A percentile compares a stretch with the other conserved stretches of the same genome.
Evolutionary conservation across 1,140 invertebrate genomes (phyloP).

Genomic region (Bombus impatiens): DNA sequence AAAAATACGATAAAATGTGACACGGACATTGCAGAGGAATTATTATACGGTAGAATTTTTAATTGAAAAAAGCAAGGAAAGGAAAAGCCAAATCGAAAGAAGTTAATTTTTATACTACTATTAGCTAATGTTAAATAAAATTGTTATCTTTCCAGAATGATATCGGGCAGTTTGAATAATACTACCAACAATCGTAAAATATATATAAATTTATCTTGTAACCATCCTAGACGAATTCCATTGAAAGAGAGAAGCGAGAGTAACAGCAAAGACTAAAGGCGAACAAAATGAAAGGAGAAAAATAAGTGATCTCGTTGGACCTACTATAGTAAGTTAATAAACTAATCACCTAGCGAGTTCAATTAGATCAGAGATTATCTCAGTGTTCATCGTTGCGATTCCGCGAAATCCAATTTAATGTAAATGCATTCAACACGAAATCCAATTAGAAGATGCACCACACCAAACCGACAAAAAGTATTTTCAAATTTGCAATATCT

Average conservation of each 20-base stretch:
- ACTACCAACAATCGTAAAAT: too few species aligned
- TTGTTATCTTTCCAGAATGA: too few species aligned
- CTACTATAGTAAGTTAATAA: slow-evolving; percentile 15
- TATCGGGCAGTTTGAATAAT: too few species aligned
- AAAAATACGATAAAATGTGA: not conserved
- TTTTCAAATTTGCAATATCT: not conserved
- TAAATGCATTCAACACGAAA: slow-evolving; percentile 56
- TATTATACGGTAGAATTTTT: not conserved
- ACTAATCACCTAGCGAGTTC: slow-evolving; percentile 27
- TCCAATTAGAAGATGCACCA: slow-evolving; percentile 49
- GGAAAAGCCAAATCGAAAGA: not conserved
- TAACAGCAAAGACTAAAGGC: not conserved
- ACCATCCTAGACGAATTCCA: too few species aligned
- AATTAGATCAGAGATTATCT: slow-evolving; percentile 51
- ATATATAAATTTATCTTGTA: too few species aligned
- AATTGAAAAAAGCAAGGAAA: too few species aligned
- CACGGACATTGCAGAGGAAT: not conserved
- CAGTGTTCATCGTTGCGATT: slow-evolving; percentile 14
- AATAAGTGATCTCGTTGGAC: not conserved
- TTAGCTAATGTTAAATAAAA: too few species aligned
- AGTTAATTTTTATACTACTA: too few species aligned
- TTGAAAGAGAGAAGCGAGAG: too few species aligned
- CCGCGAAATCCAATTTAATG: slow-evolving; percentile 62
- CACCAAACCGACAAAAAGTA: slow-evolving; percentile 7
- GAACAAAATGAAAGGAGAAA: not conserved